These are phyloP conservation scores for Trissolcus brochymenae DNA, from an alignment of 2,888 invertebrate species.

Conservation along the genomic window DNA sequence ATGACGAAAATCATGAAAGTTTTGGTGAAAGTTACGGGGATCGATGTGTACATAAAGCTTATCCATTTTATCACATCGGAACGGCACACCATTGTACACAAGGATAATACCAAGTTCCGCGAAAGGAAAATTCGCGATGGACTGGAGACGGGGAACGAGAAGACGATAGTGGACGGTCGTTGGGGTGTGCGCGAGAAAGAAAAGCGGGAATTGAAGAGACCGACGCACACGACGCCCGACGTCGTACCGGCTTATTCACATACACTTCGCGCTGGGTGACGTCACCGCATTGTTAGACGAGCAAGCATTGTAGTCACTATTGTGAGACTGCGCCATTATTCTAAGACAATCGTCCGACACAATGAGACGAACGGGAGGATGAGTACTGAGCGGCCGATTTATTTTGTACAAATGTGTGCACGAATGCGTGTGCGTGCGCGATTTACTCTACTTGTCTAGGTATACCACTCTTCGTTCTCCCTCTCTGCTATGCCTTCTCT, in stretches of 20 bases:
- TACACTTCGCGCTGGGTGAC: slow-evolving; percentile 72
- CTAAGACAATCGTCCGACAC: slow-evolving; percentile 77
- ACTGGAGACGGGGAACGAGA: slow-evolving; percentile 37
- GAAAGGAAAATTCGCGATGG: slow-evolving; percentile 58
- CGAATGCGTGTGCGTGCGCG: slow-evolving; percentile 58
- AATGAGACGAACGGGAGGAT: slow-evolving; percentile 75
- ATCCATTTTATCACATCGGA: slow-evolving; percentile 57
- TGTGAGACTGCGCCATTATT: slow-evolving; percentile 77
- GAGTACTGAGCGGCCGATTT: slow-evolving; percentile 65
- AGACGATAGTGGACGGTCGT: slow-evolving; percentile 26
- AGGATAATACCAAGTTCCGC: slow-evolving; percentile 57
- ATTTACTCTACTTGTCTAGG: slow-evolving; percentile 58
- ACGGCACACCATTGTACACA: slow-evolving; percentile 53
- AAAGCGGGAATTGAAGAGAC: slow-evolving; percentile 59
- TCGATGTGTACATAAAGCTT: slow-evolving; percentile 53
- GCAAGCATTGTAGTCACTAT: slow-evolving; percentile 77
- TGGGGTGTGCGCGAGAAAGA: slow-evolving; percentile 49
- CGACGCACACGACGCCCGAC: slow-evolving; percentile 67
- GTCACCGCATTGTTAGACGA: slow-evolving; percentile 77
- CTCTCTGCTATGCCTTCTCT: not conserved
- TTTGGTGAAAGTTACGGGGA: slow-evolving; percentile 40
- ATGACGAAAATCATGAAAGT: slow-evolving; percentile 47
- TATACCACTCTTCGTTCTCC: slow-evolving; percentile 41
- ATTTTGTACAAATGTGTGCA: slow-evolving; percentile 58
- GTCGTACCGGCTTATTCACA: slow-evolving; percentile 72